Evolutionary conservation across 1,140 invertebrate genomes (phyloP).

Genomic region (Diuraphis noxia): DNA sequence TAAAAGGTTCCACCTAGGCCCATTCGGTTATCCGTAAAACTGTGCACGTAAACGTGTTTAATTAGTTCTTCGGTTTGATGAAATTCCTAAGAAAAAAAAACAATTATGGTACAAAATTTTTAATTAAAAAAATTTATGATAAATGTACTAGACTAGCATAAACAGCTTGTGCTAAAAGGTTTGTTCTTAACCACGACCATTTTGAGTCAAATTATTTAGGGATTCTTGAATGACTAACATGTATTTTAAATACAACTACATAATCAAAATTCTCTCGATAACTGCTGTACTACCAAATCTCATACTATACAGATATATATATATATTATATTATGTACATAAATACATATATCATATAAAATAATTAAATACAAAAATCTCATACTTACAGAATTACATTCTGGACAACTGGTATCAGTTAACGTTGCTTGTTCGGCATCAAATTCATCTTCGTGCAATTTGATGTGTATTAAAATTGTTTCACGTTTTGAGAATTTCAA

Average conservation of each 20-base stretch:
- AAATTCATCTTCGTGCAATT: conserved; percentile 28
- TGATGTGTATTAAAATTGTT: conserved; percentile 18
- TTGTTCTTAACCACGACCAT: neutral
- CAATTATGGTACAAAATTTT: neutral
- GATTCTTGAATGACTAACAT: neutral
- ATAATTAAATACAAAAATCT: too few species aligned
- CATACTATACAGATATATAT: neutral
- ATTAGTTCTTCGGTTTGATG: conserved; percentile 63
- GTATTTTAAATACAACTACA: neutral
- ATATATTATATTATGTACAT: too few species aligned
- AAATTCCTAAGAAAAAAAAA: conserved; percentile 60
- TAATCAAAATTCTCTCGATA: neutral
- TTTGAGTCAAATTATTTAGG: neutral
- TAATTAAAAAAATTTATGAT: neutral
- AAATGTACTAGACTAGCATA: neutral
- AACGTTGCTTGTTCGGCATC: conserved; percentile 1
- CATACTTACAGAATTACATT: conserved; percentile 16
- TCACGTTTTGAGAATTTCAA: conserved; percentile 45
- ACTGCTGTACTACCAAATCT: neutral
- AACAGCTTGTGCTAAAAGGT: neutral
- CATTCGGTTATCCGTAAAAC: conserved; percentile 59
- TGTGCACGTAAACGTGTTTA: conserved; percentile 65
- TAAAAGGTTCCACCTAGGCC: neutral
- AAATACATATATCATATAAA: too few species aligned
- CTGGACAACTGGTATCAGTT: neutral